Percentiles rank a stretch among this genome's conserved stretches.
Conservation (phyloP, 2,113 vertebrate species). For the Petrocephalus microphthalmus region DNA sequence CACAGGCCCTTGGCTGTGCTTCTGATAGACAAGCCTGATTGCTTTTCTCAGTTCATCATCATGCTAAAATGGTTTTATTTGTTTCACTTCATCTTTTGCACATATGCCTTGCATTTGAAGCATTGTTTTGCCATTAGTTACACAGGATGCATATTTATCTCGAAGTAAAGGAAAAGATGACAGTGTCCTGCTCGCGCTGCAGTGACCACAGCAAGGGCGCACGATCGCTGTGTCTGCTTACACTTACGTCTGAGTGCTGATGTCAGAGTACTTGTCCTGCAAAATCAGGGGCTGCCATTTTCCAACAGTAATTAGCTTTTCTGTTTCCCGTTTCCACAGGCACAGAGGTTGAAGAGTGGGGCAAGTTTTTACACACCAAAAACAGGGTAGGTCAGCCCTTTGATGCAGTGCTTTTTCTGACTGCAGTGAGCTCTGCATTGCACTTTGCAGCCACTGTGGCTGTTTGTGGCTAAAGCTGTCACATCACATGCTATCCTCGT, state of each 20-base stretch:
- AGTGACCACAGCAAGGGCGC: background rate
- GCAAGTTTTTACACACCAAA: slow-evolving; percentile 98
- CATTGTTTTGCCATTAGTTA: background rate
- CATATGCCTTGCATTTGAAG: background rate
- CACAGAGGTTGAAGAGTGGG: slow-evolving; percentile 92
- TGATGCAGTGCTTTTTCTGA: background rate
- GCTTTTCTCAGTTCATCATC: background rate
- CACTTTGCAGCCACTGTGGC: background rate
- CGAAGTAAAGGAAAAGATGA: background rate
- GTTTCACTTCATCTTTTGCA: background rate
- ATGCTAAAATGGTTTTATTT: background rate
- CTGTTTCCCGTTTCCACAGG: slow-evolving; percentile 61
- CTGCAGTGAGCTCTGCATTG: background rate
- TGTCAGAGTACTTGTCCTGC: background rate
- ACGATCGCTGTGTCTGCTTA: background rate
- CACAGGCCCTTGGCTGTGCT: background rate
- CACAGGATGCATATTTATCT: background rate
- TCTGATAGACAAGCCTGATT: background rate
- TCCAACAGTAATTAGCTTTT: background rate
- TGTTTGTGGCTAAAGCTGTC: background rate
- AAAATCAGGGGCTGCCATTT: background rate
- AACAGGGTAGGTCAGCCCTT: slow-evolving; percentile 73
- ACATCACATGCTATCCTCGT: background rate
- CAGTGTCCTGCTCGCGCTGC: background rate
- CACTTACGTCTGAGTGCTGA: background rate